A percentile compares a stretch with the other conserved stretches of the same genome.
These are phyloP conservation scores for Tylochromis polylepis DNA, from an alignment of 2,113 vertebrate genomes.

Conservation along the genomic window DNA sequence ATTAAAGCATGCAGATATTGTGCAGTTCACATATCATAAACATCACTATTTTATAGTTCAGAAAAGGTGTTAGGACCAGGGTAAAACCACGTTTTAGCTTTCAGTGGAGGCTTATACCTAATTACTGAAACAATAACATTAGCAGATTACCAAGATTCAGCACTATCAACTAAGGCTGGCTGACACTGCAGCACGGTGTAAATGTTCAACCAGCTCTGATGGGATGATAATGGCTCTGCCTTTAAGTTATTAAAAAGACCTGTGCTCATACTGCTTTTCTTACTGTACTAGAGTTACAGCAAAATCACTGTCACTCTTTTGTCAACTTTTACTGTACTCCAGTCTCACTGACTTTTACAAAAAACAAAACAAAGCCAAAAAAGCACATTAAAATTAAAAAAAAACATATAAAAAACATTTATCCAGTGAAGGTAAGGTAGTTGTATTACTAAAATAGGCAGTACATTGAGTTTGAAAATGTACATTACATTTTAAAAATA, in stretches of 20 bases:
- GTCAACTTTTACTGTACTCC: not conserved
- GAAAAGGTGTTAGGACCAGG: not conserved
- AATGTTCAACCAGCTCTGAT: not conserved
- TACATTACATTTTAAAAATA: not conserved
- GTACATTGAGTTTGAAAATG: not conserved
- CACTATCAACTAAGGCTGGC: not conserved
- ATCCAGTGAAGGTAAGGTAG: accelerated
- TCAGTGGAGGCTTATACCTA: not conserved
- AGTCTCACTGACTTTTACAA: not conserved
- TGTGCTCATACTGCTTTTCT: not conserved
- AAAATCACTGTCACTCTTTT: not conserved
- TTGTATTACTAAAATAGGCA: not conserved
- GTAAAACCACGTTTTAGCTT: not conserved
- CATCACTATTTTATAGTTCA: not conserved
- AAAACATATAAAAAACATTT: not conserved
- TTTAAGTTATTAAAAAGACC: not conserved
- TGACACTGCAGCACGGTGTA: not conserved
- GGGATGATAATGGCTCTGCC: not conserved
- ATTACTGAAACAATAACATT: not conserved
- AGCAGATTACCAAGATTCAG: not conserved
- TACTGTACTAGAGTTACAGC: not conserved
- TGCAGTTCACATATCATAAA: not conserved
- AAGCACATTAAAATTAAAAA: not conserved
- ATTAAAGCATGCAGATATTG: not conserved
- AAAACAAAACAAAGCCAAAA: not conserved